Evolutionary conservation across 1,140 invertebrate species (phyloP), one percentile per base, ranked within the genome.

Genomic region (Rhynchophorus ferrugineus): DNA sequence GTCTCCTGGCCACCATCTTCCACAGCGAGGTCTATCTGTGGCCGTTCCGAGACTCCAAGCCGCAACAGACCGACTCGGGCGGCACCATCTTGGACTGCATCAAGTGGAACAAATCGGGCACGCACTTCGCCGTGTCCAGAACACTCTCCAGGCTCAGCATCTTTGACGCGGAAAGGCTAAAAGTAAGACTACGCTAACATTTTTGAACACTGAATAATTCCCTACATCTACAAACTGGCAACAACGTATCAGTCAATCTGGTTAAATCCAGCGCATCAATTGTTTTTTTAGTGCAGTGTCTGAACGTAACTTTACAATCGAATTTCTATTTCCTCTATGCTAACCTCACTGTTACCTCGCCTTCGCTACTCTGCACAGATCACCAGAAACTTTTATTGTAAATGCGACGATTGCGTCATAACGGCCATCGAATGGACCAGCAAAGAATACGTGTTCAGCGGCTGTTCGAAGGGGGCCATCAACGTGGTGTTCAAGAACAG

Each of bases 81-180:
- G 24, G 24, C 2, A 5, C 43, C 1, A 13, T 44, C 16, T 18
- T 24, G 6, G 14, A 33, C 3, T 44, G 43, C 16, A 29, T 44
- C 2, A 18, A 33, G 18, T 44, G 43, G 43, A 44, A 44, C 18
- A n/a, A 29, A 34, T 16, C 21, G 5, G 43, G 43, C 6, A 18
- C 20, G 2, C 13, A 34, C 9, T 17, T 44, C 7, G 43, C 43
- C 14, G 43, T 44, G 16, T 44, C 43, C 17, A 44, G 24, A 44
- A 44, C 3, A 8, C 2, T 6, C 2, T 44, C 43, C n/a, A 34
- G 14, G 16, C 9, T 44, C 5, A 33, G 43, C n/a, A 34, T 44
- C n/a, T 0, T 44, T 9, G 24, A 44, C 9, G 43, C 13, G 3
- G 5, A 44, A 34, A 34, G 22, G 33, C 18, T 44, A 33, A 44